phyloP scores from a whole-genome alignment of 2,888 invertebrate genomes.

The Ceramica pisi region DNA sequence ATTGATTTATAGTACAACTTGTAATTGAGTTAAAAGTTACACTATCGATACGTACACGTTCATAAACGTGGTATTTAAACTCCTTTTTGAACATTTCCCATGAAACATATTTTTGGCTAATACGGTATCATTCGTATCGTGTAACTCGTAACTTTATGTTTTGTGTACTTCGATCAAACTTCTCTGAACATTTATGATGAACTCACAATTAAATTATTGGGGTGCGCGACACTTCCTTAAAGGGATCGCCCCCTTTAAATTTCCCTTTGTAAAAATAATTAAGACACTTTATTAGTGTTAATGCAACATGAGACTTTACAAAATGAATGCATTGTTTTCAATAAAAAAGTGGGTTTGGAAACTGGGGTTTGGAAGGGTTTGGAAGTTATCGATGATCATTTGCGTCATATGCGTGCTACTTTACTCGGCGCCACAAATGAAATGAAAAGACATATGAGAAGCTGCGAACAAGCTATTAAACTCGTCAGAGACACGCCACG shows the following conservation, averaged over 20 bases:
- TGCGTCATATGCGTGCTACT: conserved; percentile 35
- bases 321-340: not conserved
- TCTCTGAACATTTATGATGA: conserved; percentile 54
- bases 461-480: conserved; percentile 63
- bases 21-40: conserved; percentile 86
- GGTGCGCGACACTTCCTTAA: conserved; percentile 46
- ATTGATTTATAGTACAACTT: conserved; percentile 88
- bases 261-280: conserved; percentile 48
- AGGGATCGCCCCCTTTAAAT: conserved; percentile 46
- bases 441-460: conserved; percentile 62
- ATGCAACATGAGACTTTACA: conserved; percentile 27
- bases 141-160: conserved; percentile 46
- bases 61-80: conserved; percentile 19
- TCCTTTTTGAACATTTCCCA: not conserved
- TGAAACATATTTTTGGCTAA: not conserved
- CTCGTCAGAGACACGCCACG: conserved; percentile 65
- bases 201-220: conserved; percentile 58
- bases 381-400: conserved; percentile 27
- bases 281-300: conserved; percentile 43
- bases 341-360: conserved; percentile 1
- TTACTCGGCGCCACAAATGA: conserved; percentile 38
- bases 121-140: conserved; percentile 14
- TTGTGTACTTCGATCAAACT: conserved; percentile 55
- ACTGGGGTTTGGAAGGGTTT: too few relatives aligned
- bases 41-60: conserved; percentile 74